These are phyloP conservation scores for Atethmia centrago DNA, from an alignment of 2,888 invertebrate species.

Conservation along the genomic window DNA sequence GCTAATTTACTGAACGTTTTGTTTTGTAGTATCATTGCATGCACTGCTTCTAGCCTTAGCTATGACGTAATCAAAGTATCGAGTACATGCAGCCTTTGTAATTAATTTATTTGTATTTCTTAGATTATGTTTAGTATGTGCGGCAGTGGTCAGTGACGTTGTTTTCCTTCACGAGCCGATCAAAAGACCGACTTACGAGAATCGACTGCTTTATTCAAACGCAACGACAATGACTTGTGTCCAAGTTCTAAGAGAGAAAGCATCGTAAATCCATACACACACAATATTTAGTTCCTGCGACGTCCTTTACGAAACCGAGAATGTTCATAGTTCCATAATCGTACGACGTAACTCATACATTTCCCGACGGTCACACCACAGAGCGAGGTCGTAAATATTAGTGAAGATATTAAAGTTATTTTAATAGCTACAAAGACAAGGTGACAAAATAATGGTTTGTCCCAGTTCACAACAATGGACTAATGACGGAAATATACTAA, in stretches of 20 bases:
- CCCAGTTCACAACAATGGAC: slow-evolving; percentile 63
- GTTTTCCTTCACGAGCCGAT: slow-evolving; percentile 24
- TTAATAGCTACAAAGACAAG: slow-evolving; percentile 64
- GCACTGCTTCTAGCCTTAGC: not conserved
- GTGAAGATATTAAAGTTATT: slow-evolving; percentile 61
- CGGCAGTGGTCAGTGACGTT: not conserved
- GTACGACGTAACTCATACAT: slow-evolving; percentile 64
- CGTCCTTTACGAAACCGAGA: slow-evolving; percentile 28
- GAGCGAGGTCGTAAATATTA: slow-evolving; percentile 74
- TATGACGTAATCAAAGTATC: slow-evolving; percentile 5
- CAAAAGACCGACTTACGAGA: slow-evolving; percentile 36
- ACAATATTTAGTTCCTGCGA: slow-evolving; percentile 25
- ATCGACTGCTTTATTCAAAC: slow-evolving; percentile 22
- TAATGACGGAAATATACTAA: slow-evolving; percentile 57
- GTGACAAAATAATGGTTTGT: slow-evolving; percentile 66
- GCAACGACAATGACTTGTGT: slow-evolving; percentile 20
- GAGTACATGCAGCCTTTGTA: not conserved
- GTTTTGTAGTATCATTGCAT: slow-evolving; percentile 1
- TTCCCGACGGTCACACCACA: slow-evolving; percentile 65
- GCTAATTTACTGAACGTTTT: not conserved
- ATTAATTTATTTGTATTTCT: slow-evolving; percentile 5
- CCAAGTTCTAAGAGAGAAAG: slow-evolving; percentile 45
- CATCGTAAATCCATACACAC: slow-evolving; percentile 47
- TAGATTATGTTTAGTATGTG: slow-evolving; percentile 9
- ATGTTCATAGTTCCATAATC: slow-evolving; percentile 30